Evolutionary conservation across 2,797 vertebrate species (phyloP), one percentile per base, ranked within the genome.

Genomic region (Amblyopsis hoosieri): DNA sequence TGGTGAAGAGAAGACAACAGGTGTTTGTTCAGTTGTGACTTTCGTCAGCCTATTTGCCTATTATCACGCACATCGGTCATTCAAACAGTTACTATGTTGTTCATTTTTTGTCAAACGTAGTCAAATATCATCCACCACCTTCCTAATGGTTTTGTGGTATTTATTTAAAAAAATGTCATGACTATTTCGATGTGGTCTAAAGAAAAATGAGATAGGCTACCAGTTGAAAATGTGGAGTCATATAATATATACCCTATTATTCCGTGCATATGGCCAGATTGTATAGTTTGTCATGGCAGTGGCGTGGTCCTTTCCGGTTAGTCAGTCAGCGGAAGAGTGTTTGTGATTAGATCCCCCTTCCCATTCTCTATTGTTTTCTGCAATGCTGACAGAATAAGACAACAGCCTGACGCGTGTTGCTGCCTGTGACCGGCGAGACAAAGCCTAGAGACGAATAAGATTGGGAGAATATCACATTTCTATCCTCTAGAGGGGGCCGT

Each of bases 321-420:
- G 2, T 13, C 60, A 31, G 64, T 12, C 19, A 74, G 54, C 73
- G 62, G 80, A 85, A 78, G 71, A 69, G 57, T 64, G 60, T 69
- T 15, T 75, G 67, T 67, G 74, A 76, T 76, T 73, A 67, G 65
- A 73, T 66, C 52, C 66, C 69, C 49, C 31, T 72, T 57, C 73
- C 67, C 62, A 66, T 83, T 82, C 64, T 75, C 55, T 15, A 87
- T 86, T 87, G 85, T 89, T 83, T 69, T 77, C n/a, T 57, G 51
- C 53, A 23, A 60, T 65, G 60, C 63, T 78, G 72, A 84, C 53
- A 78, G 31, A 77, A 69, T 37, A 62, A 50, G 78, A 81, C 75
- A 58, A 84, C 87, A 83, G 82, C 71, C 51, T 1, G 15, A 54
- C 42, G 54, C 14, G 23, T 29, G 0, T 29, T 54, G 15, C n/a